Evolutionary conservation across 2,797 vertebrate genomes (phyloP).

Genomic region (Phalloptychus januarius): DNA sequence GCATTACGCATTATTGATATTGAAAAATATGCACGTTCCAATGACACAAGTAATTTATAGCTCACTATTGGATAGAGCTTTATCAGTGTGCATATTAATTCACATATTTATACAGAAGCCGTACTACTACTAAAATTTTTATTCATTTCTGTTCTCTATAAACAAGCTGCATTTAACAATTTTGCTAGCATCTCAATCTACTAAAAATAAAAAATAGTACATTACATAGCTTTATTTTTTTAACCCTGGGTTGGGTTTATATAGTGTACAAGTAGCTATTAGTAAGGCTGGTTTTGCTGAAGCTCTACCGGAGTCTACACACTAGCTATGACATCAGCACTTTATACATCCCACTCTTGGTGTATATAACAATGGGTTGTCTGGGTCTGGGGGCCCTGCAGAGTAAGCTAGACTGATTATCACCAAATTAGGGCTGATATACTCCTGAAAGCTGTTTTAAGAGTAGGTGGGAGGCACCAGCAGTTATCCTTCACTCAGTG

Average conservation of each 20-base stretch:
- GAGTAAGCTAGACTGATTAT: conserved; percentile 64
- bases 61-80: neutral
- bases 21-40: neutral
- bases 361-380: conserved; percentile 67
- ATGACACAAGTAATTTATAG: neutral
- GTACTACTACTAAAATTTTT: neutral
- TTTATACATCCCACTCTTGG: conserved; percentile 51
- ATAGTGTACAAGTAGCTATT: conserved; percentile 45
- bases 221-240: neutral
- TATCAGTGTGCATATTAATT: neutral
- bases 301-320: conserved; percentile 66
- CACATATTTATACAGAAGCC: neutral
- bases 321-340: conserved; percentile 64
- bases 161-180: neutral
- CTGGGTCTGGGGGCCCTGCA: conserved; percentile 47
- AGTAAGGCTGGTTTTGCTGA: conserved; percentile 31
- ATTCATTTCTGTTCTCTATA: neutral
- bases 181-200: neutral
- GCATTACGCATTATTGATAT: neutral
- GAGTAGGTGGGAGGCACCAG: conserved; percentile 32
- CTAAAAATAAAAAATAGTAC: neutral
- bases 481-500: conserved; percentile 22
- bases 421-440: conserved; percentile 78
- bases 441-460: conserved; percentile 46
- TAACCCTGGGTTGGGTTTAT: conserved; percentile 41